A percentile compares a stretch with the other conserved stretches of the same genome.
phyloP scores from a whole-genome alignment of 1,140 invertebrate genomes.

The Drosophila tani region DNA sequence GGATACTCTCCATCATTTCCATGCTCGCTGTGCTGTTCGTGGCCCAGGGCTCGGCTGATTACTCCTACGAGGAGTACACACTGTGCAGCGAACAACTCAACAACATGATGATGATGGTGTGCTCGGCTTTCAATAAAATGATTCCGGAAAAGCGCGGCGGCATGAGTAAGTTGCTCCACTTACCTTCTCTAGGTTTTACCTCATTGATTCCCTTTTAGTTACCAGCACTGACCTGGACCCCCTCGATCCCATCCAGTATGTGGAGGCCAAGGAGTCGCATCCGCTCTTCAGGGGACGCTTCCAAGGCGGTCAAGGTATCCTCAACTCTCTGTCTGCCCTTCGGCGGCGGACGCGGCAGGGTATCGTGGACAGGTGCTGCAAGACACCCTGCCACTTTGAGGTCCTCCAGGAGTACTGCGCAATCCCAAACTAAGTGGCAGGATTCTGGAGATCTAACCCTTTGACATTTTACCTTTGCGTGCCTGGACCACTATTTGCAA shows the following conservation, averaged over 20 bases:
- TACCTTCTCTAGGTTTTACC: not conserved
- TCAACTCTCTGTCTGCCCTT: not conserved
- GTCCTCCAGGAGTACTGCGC: constrained; percentile 8
- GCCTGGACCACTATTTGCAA: not conserved
- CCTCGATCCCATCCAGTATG: constrained; percentile 7
- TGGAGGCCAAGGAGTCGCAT: constrained; percentile 8
- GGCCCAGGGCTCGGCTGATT: not conserved
- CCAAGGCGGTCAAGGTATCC: not conserved
- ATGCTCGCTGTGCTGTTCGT: constrained; percentile 11
- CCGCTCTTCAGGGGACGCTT: constrained; percentile 3
- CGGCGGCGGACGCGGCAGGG: constrained; percentile 3
- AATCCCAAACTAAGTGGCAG: not conserved
- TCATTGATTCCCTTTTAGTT: not conserved
- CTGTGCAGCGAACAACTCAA: constrained; percentile 10
- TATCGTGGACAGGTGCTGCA: constrained; percentile 14
- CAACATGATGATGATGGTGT: constrained; percentile 11
- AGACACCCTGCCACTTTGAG: not conserved
- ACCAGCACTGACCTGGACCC: not conserved
- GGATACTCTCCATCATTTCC: not conserved
- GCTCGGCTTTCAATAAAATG: not conserved
- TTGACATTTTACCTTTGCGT: not conserved
- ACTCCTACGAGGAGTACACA: not conserved
- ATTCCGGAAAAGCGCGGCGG: not conserved
- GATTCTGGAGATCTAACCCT: not conserved
- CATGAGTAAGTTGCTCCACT: not conserved